A percentile compares a stretch with the other conserved stretches of the same genome.
phyloP scores from a whole-genome alignment of 2,113 vertebrate species.

The Solea solea region DNA sequence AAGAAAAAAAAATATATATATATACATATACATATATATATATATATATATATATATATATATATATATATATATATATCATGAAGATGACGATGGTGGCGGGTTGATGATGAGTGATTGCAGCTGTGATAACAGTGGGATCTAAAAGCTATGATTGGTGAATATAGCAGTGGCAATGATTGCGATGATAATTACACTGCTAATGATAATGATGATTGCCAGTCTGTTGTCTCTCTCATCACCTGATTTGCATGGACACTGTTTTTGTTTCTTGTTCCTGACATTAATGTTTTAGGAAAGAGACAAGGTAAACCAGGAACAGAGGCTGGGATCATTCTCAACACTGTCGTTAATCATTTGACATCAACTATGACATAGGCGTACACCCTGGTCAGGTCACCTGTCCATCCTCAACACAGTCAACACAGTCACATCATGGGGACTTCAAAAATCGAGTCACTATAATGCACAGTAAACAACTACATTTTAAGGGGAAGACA shows the following conservation, averaged over 20 bases:
- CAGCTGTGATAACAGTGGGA: conserved; percentile 15
- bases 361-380: no score
- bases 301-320: not conserved
- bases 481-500: no score
- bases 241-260: not conserved
- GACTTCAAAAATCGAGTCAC: no score
- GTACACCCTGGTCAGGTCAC: no score
- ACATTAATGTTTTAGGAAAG: not conserved
- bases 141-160: conserved; percentile 26
- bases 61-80: no score
- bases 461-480: no score
- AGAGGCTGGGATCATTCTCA: not conserved
- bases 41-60: no score
- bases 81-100: not conserved
- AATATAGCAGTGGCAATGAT: conserved; percentile 23
- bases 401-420: no score
- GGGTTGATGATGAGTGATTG: conserved; percentile 1
- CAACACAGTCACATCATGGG: no score
- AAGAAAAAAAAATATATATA: no score
- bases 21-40: no score
- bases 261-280: not conserved
- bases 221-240: conserved; percentile 11
- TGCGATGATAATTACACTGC: conserved; percentile 8
- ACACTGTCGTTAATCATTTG: no score
- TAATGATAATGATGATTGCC: conserved; percentile 50